Conservation (phyloP, 2,113 vertebrate genomes). For the Chauna torquata region DNA sequence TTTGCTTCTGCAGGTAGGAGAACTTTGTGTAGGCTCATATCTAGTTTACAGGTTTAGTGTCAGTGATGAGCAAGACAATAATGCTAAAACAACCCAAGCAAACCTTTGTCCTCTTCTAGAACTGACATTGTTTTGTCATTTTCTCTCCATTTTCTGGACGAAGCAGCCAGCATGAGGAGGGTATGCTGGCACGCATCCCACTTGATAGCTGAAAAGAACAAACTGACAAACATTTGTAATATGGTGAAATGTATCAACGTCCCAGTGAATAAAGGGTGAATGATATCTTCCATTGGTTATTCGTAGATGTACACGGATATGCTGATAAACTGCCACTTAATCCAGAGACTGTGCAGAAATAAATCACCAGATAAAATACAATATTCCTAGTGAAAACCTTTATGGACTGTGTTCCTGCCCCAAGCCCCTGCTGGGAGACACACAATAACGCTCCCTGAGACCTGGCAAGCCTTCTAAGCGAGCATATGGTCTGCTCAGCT, state of each 20-base stretch:
- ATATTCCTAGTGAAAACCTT: background rate
- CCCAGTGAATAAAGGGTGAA: background rate
- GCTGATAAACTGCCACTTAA: background rate
- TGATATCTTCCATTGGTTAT: background rate
- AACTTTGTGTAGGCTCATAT: background rate
- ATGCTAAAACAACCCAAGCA: background rate
- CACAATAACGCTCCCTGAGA: background rate
- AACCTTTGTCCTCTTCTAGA: background rate
- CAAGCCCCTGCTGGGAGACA: background rate
- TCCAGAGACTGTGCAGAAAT: conserved; percentile 12
- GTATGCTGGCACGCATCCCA: background rate
- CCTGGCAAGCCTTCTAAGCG: conserved; percentile 6
- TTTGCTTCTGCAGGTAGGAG: conserved; percentile 16
- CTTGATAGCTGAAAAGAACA: background rate
- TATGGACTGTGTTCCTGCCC: background rate
- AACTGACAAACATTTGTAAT: conserved; percentile 19
- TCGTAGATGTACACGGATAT: background rate
- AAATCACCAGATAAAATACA: background rate
- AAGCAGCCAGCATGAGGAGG: background rate
- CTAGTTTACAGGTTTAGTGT: background rate
- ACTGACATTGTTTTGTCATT: background rate
- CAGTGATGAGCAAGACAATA: background rate
- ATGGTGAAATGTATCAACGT: background rate
- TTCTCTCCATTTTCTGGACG: conserved; percentile 5
- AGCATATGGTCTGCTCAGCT: conserved; percentile 8